A percentile compares a stretch with the other conserved stretches of the same genome.
These are phyloP conservation scores for Heliocidaris tuberculata DNA, from an alignment of 35 echinoderm and acorn worm species.

Conservation along the genomic window DNA sequence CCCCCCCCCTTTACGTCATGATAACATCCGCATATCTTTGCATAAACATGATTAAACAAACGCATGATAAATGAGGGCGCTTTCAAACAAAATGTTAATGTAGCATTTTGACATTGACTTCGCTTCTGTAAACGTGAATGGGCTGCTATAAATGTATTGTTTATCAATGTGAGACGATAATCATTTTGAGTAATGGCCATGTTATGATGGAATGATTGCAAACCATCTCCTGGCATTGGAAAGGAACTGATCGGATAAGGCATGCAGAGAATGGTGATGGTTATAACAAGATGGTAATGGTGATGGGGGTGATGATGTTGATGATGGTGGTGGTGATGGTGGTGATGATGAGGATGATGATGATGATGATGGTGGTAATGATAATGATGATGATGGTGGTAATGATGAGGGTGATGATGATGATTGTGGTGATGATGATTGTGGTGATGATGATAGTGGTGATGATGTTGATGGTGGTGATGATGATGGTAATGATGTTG, in stretches of 20 bases:
- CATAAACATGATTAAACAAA: background rate
- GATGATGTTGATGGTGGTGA: background rate
- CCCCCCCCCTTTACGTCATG: no score
- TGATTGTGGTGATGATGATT: no score
- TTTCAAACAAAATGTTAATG: background rate
- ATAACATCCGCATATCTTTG: background rate
- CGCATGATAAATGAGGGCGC: background rate
- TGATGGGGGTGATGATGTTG: background rate
- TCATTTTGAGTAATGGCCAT: background rate
- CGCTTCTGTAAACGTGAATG: background rate
- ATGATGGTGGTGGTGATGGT: background rate
- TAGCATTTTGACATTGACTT: background rate
- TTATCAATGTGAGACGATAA: background rate
- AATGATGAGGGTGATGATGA: no score
- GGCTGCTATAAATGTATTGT: no score
- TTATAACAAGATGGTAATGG: background rate
- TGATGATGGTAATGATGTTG: background rate
- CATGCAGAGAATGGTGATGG: background rate
- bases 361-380: background rate
- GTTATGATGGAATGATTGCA: no score
- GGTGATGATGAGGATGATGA: background rate
- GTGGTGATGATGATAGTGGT: background rate
- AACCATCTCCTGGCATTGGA: no score
- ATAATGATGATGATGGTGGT: no score
- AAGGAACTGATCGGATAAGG: no score